Evolutionary conservation across 2,797 vertebrate genomes (phyloP).

Genomic region (Galago senegalensis): DNA sequence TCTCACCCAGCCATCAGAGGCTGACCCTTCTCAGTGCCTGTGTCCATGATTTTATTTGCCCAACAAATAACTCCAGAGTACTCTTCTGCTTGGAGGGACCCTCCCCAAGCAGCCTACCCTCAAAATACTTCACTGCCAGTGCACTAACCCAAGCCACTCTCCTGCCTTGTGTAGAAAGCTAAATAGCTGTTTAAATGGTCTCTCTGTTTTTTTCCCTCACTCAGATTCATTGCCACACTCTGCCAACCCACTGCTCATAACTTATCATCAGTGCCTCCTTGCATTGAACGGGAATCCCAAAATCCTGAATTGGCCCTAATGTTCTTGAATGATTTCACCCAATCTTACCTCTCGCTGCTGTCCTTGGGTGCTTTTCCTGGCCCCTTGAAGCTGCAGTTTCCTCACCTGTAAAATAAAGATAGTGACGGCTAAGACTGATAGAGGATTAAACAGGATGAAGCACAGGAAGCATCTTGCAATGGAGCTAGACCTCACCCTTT

Average conservation of each 20-base stretch:
- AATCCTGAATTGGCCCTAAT: background rate
- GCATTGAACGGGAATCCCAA: background rate
- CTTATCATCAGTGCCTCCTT: fast-evolving
- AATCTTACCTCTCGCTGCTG: background rate
- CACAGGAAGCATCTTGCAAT: background rate
- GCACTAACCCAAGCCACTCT: background rate
- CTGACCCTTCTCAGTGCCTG: background rate
- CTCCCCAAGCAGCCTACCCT: background rate
- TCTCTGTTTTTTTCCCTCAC: background rate
- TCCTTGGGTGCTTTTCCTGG: background rate
- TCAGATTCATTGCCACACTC: background rate
- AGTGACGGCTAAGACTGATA: background rate
- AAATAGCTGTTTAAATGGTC: background rate
- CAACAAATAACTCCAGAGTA: background rate
- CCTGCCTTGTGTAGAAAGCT: background rate
- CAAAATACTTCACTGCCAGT: background rate
- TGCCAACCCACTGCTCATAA: background rate
- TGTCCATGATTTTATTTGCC: background rate
- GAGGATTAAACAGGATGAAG: background rate
- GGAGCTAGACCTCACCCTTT: background rate
- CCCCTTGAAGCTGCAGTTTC: background rate
- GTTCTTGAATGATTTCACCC: background rate
- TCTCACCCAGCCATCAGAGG: background rate
- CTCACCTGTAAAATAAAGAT: background rate
- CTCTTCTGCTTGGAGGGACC: background rate